Conservation (phyloP, 2,888 invertebrate species). For the Eremobia ochroleuca region DNA sequence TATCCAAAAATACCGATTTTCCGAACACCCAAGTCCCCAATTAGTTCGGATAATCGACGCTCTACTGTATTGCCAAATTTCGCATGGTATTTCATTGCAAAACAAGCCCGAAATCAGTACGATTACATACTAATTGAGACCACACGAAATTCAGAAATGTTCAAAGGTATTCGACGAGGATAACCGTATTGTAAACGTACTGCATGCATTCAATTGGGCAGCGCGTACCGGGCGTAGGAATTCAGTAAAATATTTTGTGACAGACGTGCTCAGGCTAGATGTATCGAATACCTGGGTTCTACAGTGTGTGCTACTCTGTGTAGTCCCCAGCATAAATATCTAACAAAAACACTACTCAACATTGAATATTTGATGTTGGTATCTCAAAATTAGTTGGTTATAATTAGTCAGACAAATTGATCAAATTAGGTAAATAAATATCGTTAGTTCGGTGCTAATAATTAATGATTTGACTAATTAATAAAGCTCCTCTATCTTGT, state of each 20-base stretch:
- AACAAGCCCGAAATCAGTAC: slow-evolving; percentile 6
- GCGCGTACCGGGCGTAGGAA: slow-evolving; percentile 40
- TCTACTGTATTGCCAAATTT: not conserved
- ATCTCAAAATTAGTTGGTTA: not conserved
- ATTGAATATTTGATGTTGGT: not conserved
- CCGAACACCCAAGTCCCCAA: too few relatives aligned
- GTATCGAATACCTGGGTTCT: slow-evolving; percentile 50
- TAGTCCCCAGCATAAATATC: not conserved
- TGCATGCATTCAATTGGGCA: slow-evolving; percentile 56
- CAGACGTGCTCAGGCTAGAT: slow-evolving; percentile 40
- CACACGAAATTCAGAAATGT: slow-evolving; percentile 14
- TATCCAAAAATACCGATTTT: too few relatives aligned
- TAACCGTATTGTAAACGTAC: slow-evolving; percentile 34
- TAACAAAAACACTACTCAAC: not conserved
- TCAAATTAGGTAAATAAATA: not conserved
- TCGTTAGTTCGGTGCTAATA: not conserved
- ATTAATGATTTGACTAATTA: not conserved
- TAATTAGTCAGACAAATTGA: not conserved
- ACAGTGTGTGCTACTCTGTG: not conserved
- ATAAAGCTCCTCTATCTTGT: not conserved
- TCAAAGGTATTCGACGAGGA: slow-evolving; percentile 29
- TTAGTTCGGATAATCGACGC: too few relatives aligned
- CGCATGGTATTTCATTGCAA: not conserved
- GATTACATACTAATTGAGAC: slow-evolving; percentile 2
- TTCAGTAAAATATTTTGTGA: slow-evolving; percentile 65